Conservation (phyloP, 2,797 vertebrate species). For the Allenopithecus nigroviridis region DNA sequence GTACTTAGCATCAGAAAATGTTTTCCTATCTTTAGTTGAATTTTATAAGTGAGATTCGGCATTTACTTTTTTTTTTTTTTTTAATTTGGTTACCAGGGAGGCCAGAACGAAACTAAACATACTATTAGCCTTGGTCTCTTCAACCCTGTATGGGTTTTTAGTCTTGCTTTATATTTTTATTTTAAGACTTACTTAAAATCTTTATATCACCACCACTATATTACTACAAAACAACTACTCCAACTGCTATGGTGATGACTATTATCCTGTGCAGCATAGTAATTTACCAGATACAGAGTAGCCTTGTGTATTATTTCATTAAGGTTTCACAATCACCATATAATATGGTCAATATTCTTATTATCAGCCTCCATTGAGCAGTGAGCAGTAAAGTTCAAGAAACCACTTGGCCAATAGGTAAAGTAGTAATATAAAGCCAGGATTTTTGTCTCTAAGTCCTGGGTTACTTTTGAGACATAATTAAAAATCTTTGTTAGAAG, state of each 20-base stretch:
- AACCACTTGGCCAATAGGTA: background rate
- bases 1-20: background rate
- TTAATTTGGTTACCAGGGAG: background rate
- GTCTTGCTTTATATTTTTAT: background rate
- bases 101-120: background rate
- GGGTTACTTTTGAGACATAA: background rate
- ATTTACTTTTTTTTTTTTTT: background rate
- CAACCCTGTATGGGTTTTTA: background rate
- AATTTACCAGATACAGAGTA: background rate
- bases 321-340: background rate
- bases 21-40: background rate
- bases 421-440: background rate
- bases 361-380: background rate
- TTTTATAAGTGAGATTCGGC: background rate
- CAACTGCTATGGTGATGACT: too few species aligned
- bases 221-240: background rate
- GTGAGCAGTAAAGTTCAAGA: background rate
- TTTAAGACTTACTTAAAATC: background rate
- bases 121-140: background rate
- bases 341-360: background rate
- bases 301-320: background rate
- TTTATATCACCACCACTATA: background rate
- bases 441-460: background rate
- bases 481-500: background rate
- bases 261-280: rapidly evolving